These are phyloP conservation scores for Platycnemis pennipes DNA, from an alignment of 2,888 invertebrate genomes.

Conservation along the genomic window DNA sequence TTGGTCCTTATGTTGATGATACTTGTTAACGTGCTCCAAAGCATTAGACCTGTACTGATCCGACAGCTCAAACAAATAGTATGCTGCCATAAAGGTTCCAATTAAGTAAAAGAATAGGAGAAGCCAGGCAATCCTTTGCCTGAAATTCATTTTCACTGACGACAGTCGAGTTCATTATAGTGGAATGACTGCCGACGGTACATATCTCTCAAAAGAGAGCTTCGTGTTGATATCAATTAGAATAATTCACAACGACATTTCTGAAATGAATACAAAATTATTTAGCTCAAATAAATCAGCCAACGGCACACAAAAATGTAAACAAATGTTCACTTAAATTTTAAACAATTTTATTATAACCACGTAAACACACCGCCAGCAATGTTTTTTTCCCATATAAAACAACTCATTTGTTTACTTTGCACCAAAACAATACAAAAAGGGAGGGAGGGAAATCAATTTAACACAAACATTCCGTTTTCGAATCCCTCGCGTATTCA, in stretches of 20 bases:
- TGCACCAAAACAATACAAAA: no score
- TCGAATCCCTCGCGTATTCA: neutral
- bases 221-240: neutral
- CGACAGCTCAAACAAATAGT: slow-evolving; percentile 51
- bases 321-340: no score
- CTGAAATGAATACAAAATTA: neutral
- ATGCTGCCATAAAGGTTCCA: slow-evolving; percentile 21
- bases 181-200: neutral
- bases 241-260: neutral
- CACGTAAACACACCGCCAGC: no score
- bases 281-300: neutral
- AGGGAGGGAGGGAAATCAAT: no score
- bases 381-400: no score
- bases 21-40: slow-evolving; percentile 54
- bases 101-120: slow-evolving; percentile 54
- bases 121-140: slow-evolving; percentile 62
- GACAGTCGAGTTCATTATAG: neutral
- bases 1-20: slow-evolving; percentile 41
- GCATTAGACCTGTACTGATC: slow-evolving; percentile 47
- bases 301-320: neutral
- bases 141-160: slow-evolving; percentile 51
- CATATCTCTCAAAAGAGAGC: neutral
- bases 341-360: no score
- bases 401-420: no score
- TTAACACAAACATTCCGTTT: no score